Conservation (phyloP, 1,140 invertebrate species). For the Acromyrmex echinatior region DNA sequence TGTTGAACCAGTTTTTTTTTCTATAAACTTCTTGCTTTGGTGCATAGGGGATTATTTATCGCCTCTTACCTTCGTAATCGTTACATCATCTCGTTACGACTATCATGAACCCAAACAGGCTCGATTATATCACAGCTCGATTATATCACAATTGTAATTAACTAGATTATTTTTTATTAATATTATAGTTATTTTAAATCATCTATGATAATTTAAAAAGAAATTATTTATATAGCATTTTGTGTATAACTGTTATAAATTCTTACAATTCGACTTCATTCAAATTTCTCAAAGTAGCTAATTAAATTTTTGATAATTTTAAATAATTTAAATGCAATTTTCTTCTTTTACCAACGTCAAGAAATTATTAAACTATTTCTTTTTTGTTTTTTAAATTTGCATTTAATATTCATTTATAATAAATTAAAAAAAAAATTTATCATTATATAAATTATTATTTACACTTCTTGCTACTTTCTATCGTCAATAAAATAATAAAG, state of each 20-base stretch:
- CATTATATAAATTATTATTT: not conserved
- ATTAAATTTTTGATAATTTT: no score
- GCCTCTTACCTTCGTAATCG: not conserved
- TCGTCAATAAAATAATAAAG: slow-evolving; percentile 5
- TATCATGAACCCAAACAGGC: not conserved
- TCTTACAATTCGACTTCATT: not conserved
- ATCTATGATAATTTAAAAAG: not conserved
- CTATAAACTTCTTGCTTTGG: not conserved
- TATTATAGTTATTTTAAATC: not conserved
- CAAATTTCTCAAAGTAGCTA: no score
- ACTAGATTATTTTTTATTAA: not conserved
- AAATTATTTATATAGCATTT: not conserved
- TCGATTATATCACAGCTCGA: not conserved
- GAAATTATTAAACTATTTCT: not conserved
- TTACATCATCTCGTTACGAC: not conserved
- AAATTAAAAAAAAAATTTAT: not conserved
- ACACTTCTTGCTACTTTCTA: not conserved
- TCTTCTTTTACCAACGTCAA: not conserved
- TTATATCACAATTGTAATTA: not conserved
- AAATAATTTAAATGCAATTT: no score
- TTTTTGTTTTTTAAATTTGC: not conserved
- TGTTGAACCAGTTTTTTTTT: not conserved
- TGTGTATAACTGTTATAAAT: no score
- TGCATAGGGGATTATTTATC: slow-evolving; percentile 7
- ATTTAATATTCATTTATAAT: not conserved